A percentile compares a stretch with the other conserved stretches of the same genome.
These are phyloP conservation scores for Ceuthmochares aereus DNA, from an alignment of 2,113 vertebrate genomes.

Conservation along the genomic window DNA sequence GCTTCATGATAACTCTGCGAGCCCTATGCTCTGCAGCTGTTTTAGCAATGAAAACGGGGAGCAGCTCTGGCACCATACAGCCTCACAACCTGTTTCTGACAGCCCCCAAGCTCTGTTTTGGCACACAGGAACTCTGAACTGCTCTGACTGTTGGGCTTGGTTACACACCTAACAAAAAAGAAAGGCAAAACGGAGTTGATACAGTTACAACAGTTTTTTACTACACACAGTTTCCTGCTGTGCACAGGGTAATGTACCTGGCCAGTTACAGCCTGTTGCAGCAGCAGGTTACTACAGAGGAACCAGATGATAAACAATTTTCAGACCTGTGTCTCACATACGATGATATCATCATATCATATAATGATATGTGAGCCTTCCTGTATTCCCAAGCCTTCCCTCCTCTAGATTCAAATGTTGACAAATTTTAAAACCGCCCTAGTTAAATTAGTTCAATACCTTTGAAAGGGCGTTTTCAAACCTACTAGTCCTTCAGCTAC, in stretches of 20 bases:
- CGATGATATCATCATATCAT: neutral
- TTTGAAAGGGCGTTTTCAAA: conserved; percentile 4
- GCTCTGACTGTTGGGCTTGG: neutral
- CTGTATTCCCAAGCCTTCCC: neutral
- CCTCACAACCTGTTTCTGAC: neutral
- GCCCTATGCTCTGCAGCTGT: neutral
- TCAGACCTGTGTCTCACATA: neutral
- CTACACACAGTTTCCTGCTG: neutral
- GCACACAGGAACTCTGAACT: neutral
- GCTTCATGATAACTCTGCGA: neutral
- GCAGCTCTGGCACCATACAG: neutral
- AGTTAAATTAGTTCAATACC: neutral
- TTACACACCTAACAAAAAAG: neutral
- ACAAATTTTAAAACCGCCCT: neutral
- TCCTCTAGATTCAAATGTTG: neutral
- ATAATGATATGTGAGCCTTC: neutral
- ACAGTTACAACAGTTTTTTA: neutral
- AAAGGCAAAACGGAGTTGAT: neutral
- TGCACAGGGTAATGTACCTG: neutral
- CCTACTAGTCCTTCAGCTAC: conserved; percentile 8
- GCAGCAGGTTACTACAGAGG: neutral
- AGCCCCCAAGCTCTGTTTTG: neutral
- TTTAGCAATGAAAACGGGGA: neutral
- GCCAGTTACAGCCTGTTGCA: neutral
- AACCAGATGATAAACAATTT: neutral